Evolutionary conservation across 2,797 vertebrate species (phyloP), one percentile per base, ranked within the genome.

Genomic region (Eospalax fontanierii): DNA sequence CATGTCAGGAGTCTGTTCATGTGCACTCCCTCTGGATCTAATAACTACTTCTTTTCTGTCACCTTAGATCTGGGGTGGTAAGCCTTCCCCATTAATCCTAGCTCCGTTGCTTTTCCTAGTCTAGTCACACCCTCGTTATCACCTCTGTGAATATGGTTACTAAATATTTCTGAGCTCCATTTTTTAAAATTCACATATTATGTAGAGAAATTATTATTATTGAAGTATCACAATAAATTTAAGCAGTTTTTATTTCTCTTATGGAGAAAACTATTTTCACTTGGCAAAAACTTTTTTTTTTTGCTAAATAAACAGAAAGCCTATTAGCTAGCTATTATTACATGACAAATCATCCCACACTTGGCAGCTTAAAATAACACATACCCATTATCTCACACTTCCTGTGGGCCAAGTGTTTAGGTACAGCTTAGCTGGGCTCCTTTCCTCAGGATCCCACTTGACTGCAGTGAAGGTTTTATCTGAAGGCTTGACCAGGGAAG

Each of bases 221-320:
- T 76, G n/a, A 9, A 35, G 16, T 40, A 63, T 71, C 59, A 40
- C 66, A 61, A 74, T 11, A 40, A 19, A 74, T 89, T 75, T 70
- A 61, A 82, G 33, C 28, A 19, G 21, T 43, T 40, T 30, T 71
- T 76, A 46, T 66, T 85, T 40, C 38, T 57, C 4, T 68, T 87
- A 21, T 38, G 35, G 66, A 74, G 38, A 87, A 75, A 94, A 86
- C 46, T 61, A 11, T 75, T 10, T 71, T 80, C 61, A 65, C 30
- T 82, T 82, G 33, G 76, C 35, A 46, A 81, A 91, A 66, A 94
- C 68, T n/a, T n/a, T n/a, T n/a, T n/a, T n/a, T n/a, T 61, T 16
- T 40, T 87, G 40, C 83, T 87, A 68, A 63, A 30, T 75, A 59
- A 85, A n/a, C 22, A 73, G 18, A 59, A 54, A 43, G 11, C 33